Evolutionary conservation across 2,888 invertebrate species (phyloP).

Genomic region (Mylabris sibirica): DNA sequence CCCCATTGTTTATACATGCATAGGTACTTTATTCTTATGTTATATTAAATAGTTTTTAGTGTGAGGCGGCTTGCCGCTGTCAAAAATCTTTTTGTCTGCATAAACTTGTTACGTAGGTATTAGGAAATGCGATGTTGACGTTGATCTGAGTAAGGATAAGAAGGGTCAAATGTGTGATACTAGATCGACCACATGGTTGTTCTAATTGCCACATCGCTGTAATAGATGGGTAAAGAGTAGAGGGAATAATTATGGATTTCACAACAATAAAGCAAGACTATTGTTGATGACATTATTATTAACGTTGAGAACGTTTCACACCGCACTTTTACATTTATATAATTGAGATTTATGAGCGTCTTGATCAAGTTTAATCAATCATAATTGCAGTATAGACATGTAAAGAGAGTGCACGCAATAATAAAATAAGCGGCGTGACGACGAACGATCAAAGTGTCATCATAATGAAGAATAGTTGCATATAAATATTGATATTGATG

Average conservation of each 20-base stretch:
- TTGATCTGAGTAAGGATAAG: constrained; percentile 18
- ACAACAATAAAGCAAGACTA: neutral
- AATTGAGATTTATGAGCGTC: constrained; percentile 51
- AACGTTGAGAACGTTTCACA: constrained; percentile 22
- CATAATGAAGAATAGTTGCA: constrained; percentile 60
- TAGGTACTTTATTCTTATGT: constrained; percentile 46
- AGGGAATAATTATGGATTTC: neutral
- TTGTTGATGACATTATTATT: constrained; percentile 6
- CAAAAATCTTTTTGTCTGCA: constrained; percentile 27
- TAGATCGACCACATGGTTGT: constrained; percentile 15
- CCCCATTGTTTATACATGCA: constrained; percentile 54
- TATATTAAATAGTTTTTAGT: constrained; percentile 47
- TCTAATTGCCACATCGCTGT: constrained; percentile 9
- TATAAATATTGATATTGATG: constrained; percentile 61
- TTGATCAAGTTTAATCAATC: constrained; percentile 51
- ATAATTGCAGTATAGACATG: constrained; percentile 47
- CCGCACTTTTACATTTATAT: constrained; percentile 35
- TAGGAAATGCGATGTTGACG: constrained; percentile 23
- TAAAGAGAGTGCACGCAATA: constrained; percentile 38
- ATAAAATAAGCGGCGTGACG: constrained; percentile 41
- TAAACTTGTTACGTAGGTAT: constrained; percentile 31
- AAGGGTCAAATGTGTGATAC: constrained; percentile 2
- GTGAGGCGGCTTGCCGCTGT: constrained; percentile 33
- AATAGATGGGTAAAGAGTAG: neutral
- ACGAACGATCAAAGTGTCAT: constrained; percentile 58